Evolutionary conservation across 2,888 invertebrate species (phyloP).

Genomic region (Syritta pipiens): DNA sequence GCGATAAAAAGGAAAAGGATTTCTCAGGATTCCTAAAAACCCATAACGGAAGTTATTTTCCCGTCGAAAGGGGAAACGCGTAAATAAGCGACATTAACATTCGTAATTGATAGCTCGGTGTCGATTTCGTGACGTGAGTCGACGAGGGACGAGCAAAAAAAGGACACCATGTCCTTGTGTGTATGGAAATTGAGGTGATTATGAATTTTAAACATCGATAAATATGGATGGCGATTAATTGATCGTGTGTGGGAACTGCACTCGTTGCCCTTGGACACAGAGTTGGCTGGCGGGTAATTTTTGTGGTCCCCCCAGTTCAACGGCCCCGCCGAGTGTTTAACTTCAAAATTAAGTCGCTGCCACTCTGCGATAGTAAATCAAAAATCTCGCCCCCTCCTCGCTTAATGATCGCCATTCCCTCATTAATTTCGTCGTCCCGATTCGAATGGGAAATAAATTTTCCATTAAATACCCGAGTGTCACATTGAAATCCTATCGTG

Average conservation of each 20-base stretch:
- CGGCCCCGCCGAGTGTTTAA: no score
- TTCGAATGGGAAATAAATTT: conserved; percentile 61
- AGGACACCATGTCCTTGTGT: no score
- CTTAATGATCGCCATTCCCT: conserved; percentile 42
- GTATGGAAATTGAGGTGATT: conserved; percentile 39
- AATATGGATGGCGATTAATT: conserved; percentile 37
- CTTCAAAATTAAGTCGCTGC: no score
- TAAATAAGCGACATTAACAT: conserved; percentile 59
- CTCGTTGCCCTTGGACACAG: neutral
- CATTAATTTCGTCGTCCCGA: conserved; percentile 55
- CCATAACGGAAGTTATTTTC: conserved; percentile 65
- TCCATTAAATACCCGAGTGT: conserved; percentile 58
- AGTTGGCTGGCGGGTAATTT: no score
- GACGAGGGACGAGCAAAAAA: no score
- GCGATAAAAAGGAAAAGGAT: no score
- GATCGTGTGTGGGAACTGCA: neutral
- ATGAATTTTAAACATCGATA: conserved; percentile 42
- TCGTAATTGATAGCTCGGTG: conserved; percentile 64
- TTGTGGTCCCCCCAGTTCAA: no score
- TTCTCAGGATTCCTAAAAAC: no score
- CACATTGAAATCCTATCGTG: conserved; percentile 53
- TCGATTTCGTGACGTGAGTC: conserved; percentile 48
- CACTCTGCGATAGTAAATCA: conserved; percentile 48
- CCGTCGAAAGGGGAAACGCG: conserved; percentile 40
- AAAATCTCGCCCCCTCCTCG: conserved; percentile 13